Evolutionary conservation across 2,797 vertebrate genomes (phyloP).

Genomic region (Emydoidea blandingii): DNA sequence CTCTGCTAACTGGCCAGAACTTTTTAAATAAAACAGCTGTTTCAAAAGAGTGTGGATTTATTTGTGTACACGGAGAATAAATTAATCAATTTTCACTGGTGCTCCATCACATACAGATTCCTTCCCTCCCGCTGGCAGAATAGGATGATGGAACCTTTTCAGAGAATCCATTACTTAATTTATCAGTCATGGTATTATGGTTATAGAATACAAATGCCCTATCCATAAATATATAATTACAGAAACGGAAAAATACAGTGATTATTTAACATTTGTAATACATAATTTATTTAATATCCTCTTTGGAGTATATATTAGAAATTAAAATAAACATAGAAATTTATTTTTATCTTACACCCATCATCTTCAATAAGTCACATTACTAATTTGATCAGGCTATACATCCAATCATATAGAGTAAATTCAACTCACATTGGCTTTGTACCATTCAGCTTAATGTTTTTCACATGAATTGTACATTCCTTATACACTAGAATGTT

Average conservation of each 20-base stretch:
- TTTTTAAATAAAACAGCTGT: conserved; percentile 13
- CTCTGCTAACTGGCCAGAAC: not conserved
- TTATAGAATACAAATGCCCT: conserved; percentile 63
- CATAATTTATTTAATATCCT: conserved; percentile 50
- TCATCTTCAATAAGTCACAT: not conserved
- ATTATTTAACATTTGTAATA: conserved; percentile 55
- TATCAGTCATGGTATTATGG: conserved; percentile 55
- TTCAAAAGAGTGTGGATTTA: conserved; percentile 29
- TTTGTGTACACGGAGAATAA: conserved; percentile 56
- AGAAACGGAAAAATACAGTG: conserved; percentile 52
- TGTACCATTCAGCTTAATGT: not conserved
- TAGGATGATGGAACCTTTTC: conserved; percentile 62
- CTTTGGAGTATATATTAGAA: conserved; percentile 42
- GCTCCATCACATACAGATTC: conserved; percentile 43
- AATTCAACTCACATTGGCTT: not conserved
- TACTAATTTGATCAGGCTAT: not conserved
- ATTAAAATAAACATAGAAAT: conserved; percentile 46
- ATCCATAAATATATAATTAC: conserved; percentile 66
- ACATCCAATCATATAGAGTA: not conserved
- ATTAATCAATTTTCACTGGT: conserved; percentile 48
- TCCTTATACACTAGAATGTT: not conserved
- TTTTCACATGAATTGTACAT: not conserved
- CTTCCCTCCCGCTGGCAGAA: conserved; percentile 32
- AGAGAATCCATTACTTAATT: conserved; percentile 65
- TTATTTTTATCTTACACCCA: conserved; percentile 11